Percentiles rank a stretch among this genome's conserved stretches.
Evolutionary conservation across 2,888 invertebrate species (phyloP).

Genomic region (Helicoverpa assulta): DNA sequence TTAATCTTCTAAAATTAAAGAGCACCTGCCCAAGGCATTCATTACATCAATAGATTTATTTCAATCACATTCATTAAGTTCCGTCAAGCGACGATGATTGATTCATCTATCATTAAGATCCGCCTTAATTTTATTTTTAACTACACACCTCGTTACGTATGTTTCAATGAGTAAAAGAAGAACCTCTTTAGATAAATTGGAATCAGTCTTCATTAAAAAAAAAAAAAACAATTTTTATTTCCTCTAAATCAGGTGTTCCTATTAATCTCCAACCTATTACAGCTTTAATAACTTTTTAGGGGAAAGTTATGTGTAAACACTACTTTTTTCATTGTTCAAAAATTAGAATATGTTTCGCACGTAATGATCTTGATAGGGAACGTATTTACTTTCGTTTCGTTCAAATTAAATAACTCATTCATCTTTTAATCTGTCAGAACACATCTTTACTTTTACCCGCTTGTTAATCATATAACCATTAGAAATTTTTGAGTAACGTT

Average conservation of each 20-base stretch:
- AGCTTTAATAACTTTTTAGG: constrained; percentile 38
- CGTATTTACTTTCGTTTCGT: constrained; percentile 70
- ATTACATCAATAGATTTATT: constrained; percentile 48
- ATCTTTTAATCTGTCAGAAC: constrained; percentile 66
- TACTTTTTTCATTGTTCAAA: constrained; percentile 71
- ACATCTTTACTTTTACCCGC: constrained; percentile 58
- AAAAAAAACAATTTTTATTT: constrained; percentile 6
- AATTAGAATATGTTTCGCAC: constrained; percentile 70
- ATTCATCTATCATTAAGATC: constrained; percentile 41
- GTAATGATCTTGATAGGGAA: constrained; percentile 58
- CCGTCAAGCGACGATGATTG: constrained; percentile 49
- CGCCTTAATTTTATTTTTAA: constrained; percentile 31
- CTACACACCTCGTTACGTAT: constrained; percentile 14
- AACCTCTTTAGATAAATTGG: background rate
- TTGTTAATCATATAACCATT: constrained; percentile 64
- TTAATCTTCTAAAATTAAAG: constrained; percentile 22
- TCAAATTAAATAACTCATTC: constrained; percentile 74
- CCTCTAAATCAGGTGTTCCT: background rate
- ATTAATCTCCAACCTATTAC: constrained; percentile 20
- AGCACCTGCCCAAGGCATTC: constrained; percentile 30
- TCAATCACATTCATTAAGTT: constrained; percentile 43
- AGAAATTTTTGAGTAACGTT: constrained; percentile 60
- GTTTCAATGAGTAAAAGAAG: constrained; percentile 19
- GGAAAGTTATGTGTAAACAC: constrained; percentile 67
- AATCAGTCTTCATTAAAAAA: constrained; percentile 9